phyloP scores from a whole-genome alignment of 2,888 invertebrate genomes.

The Mellilla xanthometata region DNA sequence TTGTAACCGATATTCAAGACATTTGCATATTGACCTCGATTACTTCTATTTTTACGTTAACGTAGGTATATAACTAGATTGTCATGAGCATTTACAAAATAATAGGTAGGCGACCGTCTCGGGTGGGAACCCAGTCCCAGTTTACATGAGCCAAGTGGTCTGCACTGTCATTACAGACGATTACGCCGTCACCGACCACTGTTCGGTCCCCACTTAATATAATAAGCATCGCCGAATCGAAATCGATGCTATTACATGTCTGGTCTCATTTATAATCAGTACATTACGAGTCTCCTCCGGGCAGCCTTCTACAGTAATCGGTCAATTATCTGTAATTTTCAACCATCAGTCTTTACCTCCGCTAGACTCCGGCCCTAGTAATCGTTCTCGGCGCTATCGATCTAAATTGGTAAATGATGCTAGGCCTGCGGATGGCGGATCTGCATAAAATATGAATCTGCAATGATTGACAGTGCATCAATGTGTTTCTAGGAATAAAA shows the following conservation, averaged over 20 bases:
- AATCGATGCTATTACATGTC: slow-evolving; percentile 79
- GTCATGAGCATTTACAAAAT: slow-evolving; percentile 48
- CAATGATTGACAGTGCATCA: slow-evolving; percentile 1
- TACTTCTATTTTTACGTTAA: no score
- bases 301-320: slow-evolving; percentile 67
- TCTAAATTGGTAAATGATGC: slow-evolving; percentile 72
- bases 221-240: slow-evolving; percentile 78
- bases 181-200: slow-evolving; percentile 75
- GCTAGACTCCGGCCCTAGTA: slow-evolving; percentile 62
- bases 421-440: slow-evolving; percentile 33
- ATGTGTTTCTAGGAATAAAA: not conserved
- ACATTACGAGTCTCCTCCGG: slow-evolving; percentile 51
- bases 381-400: slow-evolving; percentile 62
- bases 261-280: slow-evolving; percentile 76
- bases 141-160: slow-evolving; percentile 35
- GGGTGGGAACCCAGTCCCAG: slow-evolving; percentile 41
- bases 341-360: slow-evolving; percentile 75
- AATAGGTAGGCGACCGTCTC: slow-evolving; percentile 29
- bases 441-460: slow-evolving; percentile 25
- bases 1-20: no score
- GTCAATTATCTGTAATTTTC: slow-evolving; percentile 80
- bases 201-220: slow-evolving; percentile 79
- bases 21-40: no score
- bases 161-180: slow-evolving; percentile 70
- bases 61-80: no score